Evolutionary conservation across 2,888 invertebrate species (phyloP), one percentile per base, ranked within the genome.

Genomic region (Netelia virgata): DNA sequence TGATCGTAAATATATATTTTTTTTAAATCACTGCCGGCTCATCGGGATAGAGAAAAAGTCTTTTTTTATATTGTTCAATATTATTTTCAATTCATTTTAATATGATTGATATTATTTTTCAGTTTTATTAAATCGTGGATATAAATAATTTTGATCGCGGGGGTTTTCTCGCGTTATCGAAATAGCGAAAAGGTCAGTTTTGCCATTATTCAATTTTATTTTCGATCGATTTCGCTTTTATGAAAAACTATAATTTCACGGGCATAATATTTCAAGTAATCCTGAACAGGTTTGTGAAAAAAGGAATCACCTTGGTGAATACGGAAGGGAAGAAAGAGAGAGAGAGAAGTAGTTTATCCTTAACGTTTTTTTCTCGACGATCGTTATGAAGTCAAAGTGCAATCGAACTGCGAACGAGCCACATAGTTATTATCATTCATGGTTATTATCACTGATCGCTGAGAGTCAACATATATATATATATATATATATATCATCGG

Each of bases 361-460:
- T 23, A 23, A 23, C 2, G 23, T 23, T 47, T 47, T 47, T 47
- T n/a, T 55, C 18, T 55, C 18, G 16, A 55, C 16, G 43, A 66
- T 66, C 18, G 53, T 75, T 41, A 57, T 20, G 5, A 20, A 43
- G 47, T 66, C 76, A 59, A 76, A 76, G 43, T 68, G 57, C 76
- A 68, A 76, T 59, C 55, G 20, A 18, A 14, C 43, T 18, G 10
- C 16, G 53, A 16, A 8, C 3, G 11, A 64, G 18, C 28, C 53
- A 47, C 18, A 36, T 50, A 41, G 18, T 18, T 47, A 47, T 47
- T 47, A 47, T 10, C 57, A 59, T 3, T 74, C 23, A 47, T 55
- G 18, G 64, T 75, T 18, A 28, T 28, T 28, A 28, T 28, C 28
- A 28, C 28, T 28, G 28, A 28, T 28, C 28, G 5, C 28, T 28